A percentile compares a stretch with the other conserved stretches of the same genome.
phyloP scores from a whole-genome alignment of 2,888 invertebrate species.

The Phalangium opilio region DNA sequence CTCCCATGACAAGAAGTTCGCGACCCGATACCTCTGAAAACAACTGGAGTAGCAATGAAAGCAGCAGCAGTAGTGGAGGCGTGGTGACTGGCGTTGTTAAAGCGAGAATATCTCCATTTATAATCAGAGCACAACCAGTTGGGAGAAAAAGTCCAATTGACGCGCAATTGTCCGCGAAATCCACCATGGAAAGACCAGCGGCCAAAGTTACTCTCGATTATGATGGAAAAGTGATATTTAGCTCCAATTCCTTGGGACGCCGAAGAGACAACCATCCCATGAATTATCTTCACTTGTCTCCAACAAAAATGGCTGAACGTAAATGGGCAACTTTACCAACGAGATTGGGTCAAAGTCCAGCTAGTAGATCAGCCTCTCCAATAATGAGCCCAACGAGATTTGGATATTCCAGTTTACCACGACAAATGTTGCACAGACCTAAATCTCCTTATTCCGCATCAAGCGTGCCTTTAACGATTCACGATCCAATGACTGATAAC shows the following conservation, averaged over 20 bases:
- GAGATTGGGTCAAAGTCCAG: constrained; percentile 2
- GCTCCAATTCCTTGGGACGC: constrained; percentile 38
- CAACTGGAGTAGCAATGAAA: constrained; percentile 34
- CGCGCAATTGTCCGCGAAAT: background rate
- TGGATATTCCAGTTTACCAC: too few species aligned
- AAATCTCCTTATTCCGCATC: constrained; percentile 3
- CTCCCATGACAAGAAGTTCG: constrained; percentile 18
- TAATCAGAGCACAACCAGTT: too few species aligned
- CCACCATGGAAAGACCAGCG: constrained; percentile 8
- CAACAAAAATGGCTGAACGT: constrained; percentile 1
- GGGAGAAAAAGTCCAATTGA: background rate
- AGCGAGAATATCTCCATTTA: background rate
- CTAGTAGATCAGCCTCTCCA: background rate
- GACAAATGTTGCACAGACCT: background rate
- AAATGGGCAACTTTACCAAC: constrained; percentile 10
- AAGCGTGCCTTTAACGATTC: constrained; percentile 3
- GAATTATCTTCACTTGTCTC: constrained; percentile 2
- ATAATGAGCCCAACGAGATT: too few species aligned
- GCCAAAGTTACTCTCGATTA: constrained; percentile 44
- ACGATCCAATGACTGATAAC: background rate
- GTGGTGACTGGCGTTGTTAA: constrained; percentile 24
- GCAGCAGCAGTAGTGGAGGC: constrained; percentile 40
- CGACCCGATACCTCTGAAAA: constrained; percentile 19
- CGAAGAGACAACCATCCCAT: constrained; percentile 9
- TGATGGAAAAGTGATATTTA: constrained; percentile 72